These are phyloP conservation scores for Trachythela sp. DNA, from an alignment of 64 coral and sea anemone species.

Conservation along the genomic window DNA sequence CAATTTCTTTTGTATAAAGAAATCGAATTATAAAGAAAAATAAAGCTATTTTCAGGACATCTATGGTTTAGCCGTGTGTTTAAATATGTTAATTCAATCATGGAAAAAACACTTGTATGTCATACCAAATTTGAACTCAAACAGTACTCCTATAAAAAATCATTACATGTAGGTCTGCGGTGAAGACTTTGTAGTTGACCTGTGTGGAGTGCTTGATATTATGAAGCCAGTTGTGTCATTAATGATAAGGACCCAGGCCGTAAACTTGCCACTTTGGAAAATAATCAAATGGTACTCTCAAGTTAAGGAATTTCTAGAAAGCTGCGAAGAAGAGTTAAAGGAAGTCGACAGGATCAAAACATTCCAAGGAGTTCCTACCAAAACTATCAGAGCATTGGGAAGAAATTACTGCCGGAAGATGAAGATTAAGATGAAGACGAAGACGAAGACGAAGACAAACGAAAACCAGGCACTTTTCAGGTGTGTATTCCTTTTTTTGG, in stretches of 20 bases:
- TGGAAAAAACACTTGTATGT: neutral
- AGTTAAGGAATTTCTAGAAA: no score
- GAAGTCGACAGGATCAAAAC: neutral
- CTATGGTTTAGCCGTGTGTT: no score
- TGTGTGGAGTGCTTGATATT: neutral
- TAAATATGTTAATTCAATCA: neutral
- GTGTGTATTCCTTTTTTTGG: neutral
- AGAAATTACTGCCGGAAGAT: neutral
- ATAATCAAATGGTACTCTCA: no score
- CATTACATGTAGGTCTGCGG: neutral
- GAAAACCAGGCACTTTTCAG: neutral
- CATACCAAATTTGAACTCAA: no score
- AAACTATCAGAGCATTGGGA: constrained; percentile 3
- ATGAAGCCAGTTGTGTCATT: neutral
- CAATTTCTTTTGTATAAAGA: no score
- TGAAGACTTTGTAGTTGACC: neutral
- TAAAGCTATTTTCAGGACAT: no score
- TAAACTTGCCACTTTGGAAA: neutral
- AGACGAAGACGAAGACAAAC: neutral
- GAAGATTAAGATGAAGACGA: neutral
- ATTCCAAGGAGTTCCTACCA: neutral
- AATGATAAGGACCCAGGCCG: neutral
- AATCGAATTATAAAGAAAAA: no score
- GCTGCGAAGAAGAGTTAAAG: no score
- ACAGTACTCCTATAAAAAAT: neutral